Evolutionary conservation across 2,113 vertebrate species (phyloP).

Genomic region (Balaenoptera acutorostrata): DNA sequence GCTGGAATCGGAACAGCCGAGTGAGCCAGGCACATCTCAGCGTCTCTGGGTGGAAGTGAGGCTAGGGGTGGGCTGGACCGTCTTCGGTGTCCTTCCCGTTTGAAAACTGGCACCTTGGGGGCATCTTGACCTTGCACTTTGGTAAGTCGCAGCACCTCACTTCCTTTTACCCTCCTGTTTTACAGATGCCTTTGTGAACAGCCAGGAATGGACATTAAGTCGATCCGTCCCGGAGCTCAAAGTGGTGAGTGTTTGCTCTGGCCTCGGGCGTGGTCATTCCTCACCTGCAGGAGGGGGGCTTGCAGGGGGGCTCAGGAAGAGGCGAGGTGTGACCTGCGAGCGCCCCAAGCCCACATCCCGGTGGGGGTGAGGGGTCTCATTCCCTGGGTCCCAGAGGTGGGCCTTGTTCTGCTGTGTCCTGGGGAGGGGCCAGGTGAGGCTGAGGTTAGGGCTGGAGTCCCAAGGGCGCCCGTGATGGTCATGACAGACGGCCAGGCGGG

Average conservation of each 20-base stretch:
- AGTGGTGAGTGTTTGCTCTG: conserved; percentile 90
- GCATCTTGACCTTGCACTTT: accelerated
- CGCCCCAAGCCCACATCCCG: accelerated
- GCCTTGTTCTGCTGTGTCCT: accelerated
- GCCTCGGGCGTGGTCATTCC: not conserved
- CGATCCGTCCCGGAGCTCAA: conserved; percentile 95
- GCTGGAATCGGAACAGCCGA: accelerated
- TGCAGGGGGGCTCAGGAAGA: accelerated
- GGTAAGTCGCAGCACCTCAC: accelerated
- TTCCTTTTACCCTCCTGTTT: conserved; percentile 33
- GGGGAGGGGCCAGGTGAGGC: not conserved
- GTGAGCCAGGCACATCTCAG: accelerated
- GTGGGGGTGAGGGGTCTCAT: not conserved
- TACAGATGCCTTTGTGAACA: conserved; percentile 98
- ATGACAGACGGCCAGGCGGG: accelerated
- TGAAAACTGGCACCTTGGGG: accelerated
- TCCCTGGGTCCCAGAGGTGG: accelerated
- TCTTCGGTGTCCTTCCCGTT: accelerated
- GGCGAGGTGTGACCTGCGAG: not conserved
- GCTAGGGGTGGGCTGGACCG: accelerated
- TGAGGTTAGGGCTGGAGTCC: not conserved
- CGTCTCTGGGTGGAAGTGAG: not conserved
- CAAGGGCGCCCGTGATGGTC: accelerated
- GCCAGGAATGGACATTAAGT: conserved; percentile 98
- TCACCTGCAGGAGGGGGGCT: accelerated